Base-by-base conservation (phyloP, 1,140 invertebrate genomes). In the Caerostris darwini region DNA sequence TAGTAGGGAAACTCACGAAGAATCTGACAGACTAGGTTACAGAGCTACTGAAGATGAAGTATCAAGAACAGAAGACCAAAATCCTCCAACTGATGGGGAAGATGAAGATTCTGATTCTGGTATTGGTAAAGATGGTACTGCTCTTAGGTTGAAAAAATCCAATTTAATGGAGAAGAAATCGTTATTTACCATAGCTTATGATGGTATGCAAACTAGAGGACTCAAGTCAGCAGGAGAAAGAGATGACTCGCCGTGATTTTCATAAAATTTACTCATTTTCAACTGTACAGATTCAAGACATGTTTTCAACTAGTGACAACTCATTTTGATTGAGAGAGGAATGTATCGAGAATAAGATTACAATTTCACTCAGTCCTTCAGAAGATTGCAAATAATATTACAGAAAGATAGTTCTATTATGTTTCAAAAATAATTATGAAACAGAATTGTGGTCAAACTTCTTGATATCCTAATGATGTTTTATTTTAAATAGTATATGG, bases 151-250 rank as follows among this genome's bases (percentile, higher is more conserved):
- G 14, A 95, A 95, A 54, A 95, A 95, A 64, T 93, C 85, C 3
- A 94, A 95, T 64, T 61, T 98, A 94, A 97, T 98, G 53, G 98
- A 98, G 95, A 99, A 98, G 96, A 98, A 98, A 95, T 98, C 98
- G 95, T 97, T 99, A n/a, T 99, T 99, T 95, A 98, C 98, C 1
- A 99, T 99, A 95, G 98, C 98, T 3, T 99, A 99, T 95, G 98
- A 98, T 95, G 98, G 98, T 95, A 98, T 98, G 95, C 97, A 97
- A 81, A 97, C 97, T 0, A 97, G 97, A 77, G 97, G 93, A 17
- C 64, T 95, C 7, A 92, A 94, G 58, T 95, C 95, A 17, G 94
- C 94, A 2, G 95, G 94, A 34, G 92, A 91, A 61, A 85, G 94
- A 54, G 85, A 90, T 91, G 86, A 86, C 34, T 91, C 94, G 1